Evolutionary conservation across 2,888 invertebrate genomes (phyloP).

Genomic region (Litoditis marina): DNA sequence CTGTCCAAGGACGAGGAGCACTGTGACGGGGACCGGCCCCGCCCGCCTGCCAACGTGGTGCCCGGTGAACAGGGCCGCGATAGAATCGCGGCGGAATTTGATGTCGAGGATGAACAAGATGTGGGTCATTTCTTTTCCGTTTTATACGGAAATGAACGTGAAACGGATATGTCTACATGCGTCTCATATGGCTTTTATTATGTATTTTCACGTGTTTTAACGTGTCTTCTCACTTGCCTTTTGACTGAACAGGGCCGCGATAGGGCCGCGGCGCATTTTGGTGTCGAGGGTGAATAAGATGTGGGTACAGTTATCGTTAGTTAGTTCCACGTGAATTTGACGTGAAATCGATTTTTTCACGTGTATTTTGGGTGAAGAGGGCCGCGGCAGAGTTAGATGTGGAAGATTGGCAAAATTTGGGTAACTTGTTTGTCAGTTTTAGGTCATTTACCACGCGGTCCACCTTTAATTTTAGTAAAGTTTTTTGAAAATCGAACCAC

Average conservation of each 20-base stretch:
- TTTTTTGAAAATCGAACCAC: too few relatives aligned
- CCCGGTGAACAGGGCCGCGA: constrained; percentile 5
- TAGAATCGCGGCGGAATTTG: constrained; percentile 12
- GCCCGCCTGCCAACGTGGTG: constrained; percentile 8
- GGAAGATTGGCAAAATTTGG: too few relatives aligned
- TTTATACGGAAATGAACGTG: neutral
- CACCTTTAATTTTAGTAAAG: too few relatives aligned
- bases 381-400: constrained; percentile 9
- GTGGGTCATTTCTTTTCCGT: constrained; percentile 1
- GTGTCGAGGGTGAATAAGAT: constrained; percentile 10
- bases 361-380: too few relatives aligned
- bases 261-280: constrained; percentile 11
- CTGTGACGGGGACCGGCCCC: constrained; percentile 6
- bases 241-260: neutral
- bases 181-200: neutral
- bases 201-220: too few relatives aligned
- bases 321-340: too few relatives aligned
- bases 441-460: too few relatives aligned
- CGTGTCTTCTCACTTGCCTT: too few relatives aligned
- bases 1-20: constrained; percentile 29
- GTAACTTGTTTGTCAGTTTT: too few relatives aligned
- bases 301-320: constrained; percentile 1
- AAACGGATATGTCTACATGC: neutral
- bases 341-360: neutral
- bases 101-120: constrained; percentile 10